phyloP scores from a whole-genome alignment of 2,888 invertebrate genomes.

The Xanthorhoe designata region DNA sequence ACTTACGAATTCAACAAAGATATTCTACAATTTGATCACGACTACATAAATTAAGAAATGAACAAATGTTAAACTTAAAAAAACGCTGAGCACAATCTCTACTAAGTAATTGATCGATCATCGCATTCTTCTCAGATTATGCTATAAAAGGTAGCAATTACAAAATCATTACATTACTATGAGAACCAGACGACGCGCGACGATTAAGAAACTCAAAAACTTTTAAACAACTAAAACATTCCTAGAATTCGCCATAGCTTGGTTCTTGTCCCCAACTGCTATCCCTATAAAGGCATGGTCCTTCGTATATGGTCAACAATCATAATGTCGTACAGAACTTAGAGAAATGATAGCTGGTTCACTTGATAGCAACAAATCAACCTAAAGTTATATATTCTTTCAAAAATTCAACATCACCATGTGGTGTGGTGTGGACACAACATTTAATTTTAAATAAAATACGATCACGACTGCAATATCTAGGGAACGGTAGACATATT shows the following conservation, averaged over 20 bases:
- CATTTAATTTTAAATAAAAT: too few relatives aligned
- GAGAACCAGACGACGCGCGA: conserved; percentile 24
- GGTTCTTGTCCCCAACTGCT: conserved; percentile 34
- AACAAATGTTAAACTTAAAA: neutral
- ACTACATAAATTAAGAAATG: too few relatives aligned
- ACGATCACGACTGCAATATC: too few relatives aligned
- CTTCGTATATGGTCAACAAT: conserved; percentile 58
- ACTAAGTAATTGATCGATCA: neutral
- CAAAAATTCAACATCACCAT: too few relatives aligned
- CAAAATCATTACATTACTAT: conserved; percentile 20
- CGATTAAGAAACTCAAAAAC: conserved; percentile 23
- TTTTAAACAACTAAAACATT: conserved; percentile 19
- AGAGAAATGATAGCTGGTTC: conserved; percentile 20
- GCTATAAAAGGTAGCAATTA: conserved; percentile 2
- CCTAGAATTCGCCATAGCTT: conserved; percentile 36
- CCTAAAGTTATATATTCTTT: too few relatives aligned
- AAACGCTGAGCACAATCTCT: neutral
- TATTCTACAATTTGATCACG: too few relatives aligned
- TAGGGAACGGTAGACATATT: too few relatives aligned
- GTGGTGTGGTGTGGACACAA: too few relatives aligned
- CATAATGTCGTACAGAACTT: conserved; percentile 52
- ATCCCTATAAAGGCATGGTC: conserved; percentile 42
- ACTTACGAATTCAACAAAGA: too few relatives aligned
- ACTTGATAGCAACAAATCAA: conserved; percentile 1
- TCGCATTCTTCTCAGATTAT: conserved; percentile 1